Percentiles rank a stretch among this genome's conserved stretches.
Conservation (phyloP, 1,140 invertebrate genomes). For the Pseudomyrmex pallidus region DNA sequence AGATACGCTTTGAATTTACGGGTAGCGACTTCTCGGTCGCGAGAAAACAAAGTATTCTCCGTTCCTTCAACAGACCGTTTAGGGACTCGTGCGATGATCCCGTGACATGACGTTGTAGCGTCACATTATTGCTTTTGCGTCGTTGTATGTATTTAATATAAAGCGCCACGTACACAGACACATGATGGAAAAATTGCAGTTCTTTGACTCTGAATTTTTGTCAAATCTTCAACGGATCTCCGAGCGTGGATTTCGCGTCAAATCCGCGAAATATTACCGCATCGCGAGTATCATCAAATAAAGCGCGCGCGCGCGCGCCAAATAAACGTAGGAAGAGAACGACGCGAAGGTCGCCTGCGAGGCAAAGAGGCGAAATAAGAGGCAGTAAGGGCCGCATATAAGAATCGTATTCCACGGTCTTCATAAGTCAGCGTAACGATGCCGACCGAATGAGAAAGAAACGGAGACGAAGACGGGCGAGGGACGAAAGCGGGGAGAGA, state of each 20-base stretch:
- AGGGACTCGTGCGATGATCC: not conserved
- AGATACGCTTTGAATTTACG: constrained; percentile 67
- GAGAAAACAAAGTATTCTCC: not conserved
- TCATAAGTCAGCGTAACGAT: constrained; percentile 70
- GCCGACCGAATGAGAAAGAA: constrained; percentile 67
- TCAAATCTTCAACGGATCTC: constrained; percentile 14
- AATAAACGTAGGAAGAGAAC: constrained; percentile 41
- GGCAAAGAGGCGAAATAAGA: constrained; percentile 66
- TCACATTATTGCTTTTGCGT: not conserved
- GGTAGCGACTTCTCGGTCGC: constrained; percentile 13
- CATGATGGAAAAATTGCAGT: not conserved
- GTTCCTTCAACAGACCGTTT: not conserved
- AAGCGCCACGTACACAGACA: not conserved
- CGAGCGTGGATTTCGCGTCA: not conserved
- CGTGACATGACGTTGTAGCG: not conserved
- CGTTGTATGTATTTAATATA: not conserved
- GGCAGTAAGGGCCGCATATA: constrained; percentile 62
- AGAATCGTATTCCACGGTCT: constrained; percentile 69
- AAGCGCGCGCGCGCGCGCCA: not conserved
- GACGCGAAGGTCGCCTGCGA: constrained; percentile 51
- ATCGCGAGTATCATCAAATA: constrained; percentile 33
- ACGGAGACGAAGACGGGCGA: constrained; percentile 9
- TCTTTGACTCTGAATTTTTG: constrained; percentile 1
- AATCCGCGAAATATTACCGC: constrained; percentile 57
- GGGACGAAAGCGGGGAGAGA: constrained; percentile 8